Conservation (phyloP, 2,888 invertebrate species). For the Hyposoter didymator region DNA sequence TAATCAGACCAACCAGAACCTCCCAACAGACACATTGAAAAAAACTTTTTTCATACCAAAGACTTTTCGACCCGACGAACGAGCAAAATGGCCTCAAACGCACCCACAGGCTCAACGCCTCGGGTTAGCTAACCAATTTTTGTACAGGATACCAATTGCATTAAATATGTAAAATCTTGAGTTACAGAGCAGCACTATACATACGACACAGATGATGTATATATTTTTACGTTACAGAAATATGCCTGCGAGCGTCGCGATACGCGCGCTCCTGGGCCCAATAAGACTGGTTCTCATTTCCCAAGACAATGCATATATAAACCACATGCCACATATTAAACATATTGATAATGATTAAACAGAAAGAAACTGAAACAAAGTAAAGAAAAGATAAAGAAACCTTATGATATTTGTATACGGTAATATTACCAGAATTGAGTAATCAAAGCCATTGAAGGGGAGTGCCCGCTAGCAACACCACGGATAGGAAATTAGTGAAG, state of each 20-base stretch:
- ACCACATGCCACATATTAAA: constrained; percentile 68
- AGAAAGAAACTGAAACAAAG: constrained; percentile 48
- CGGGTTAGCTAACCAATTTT: constrained; percentile 80
- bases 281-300: constrained; percentile 85
- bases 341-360: constrained; percentile 67
- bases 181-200: constrained; percentile 85
- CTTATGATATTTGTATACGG: constrained; percentile 84
- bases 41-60: constrained; percentile 7
- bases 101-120: constrained; percentile 75
- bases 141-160: constrained; percentile 82
- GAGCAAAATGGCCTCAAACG: constrained; percentile 56
- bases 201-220: constrained; percentile 84
- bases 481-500: constrained; percentile 65
- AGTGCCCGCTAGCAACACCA: constrained; percentile 78
- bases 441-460: constrained; percentile 75
- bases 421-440: constrained; percentile 72
- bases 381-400: constrained; percentile 46
- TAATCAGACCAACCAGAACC: background rate
- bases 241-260: constrained; percentile 80
- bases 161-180: constrained; percentile 83
- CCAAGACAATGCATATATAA: constrained; percentile 84
- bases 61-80: constrained; percentile 61
- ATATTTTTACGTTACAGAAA: constrained; percentile 85
- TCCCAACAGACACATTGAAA: background rate
- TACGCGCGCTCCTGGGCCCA: constrained; percentile 79